These are phyloP conservation scores for Brachionus rotundiformis DNA, from an alignment of 1,140 invertebrate species.

Conservation along the genomic window DNA sequence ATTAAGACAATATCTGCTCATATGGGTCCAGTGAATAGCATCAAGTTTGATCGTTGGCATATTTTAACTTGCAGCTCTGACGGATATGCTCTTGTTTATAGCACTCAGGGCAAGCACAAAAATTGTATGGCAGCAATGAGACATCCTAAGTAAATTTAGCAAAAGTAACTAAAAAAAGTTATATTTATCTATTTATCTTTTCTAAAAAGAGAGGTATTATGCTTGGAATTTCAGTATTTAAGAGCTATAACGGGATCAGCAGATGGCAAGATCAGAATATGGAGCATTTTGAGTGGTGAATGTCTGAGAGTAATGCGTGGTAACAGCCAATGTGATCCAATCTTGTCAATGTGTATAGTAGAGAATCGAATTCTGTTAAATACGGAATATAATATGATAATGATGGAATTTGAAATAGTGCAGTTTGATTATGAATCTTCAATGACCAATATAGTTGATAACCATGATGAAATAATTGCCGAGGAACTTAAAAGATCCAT, in stretches of 20 bases:
- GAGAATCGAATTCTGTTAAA: slow-evolving; percentile 61
- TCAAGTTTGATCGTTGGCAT: slow-evolving; percentile 64
- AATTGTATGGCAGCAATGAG: slow-evolving; percentile 60
- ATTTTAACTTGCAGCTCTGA: slow-evolving; percentile 61
- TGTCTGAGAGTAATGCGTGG: slow-evolving; percentile 64
- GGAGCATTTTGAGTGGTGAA: slow-evolving; percentile 63
- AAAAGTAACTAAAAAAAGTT: slow-evolving; percentile 45
- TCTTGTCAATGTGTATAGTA: slow-evolving; percentile 54
- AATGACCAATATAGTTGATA: slow-evolving; percentile 56
- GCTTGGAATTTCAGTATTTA: slow-evolving; percentile 62
- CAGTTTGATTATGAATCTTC: slow-evolving; percentile 59
- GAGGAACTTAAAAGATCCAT: background rate
- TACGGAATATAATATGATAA: slow-evolving; percentile 60
- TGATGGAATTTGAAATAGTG: slow-evolving; percentile 62
- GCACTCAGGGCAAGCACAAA: slow-evolving; percentile 59
- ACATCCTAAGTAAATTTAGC: slow-evolving; percentile 61
- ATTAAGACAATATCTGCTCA: slow-evolving; percentile 60
- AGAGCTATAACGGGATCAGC: slow-evolving; percentile 63
- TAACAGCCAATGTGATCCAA: slow-evolving; percentile 63
- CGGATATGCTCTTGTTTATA: slow-evolving; percentile 63
- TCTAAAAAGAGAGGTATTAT: slow-evolving; percentile 61
- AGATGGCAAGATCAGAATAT: slow-evolving; percentile 63
- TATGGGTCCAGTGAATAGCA: slow-evolving; percentile 58
- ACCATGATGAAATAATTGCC: slow-evolving; percentile 41
- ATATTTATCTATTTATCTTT: background rate